Base-by-base conservation (phyloP, 2,888 invertebrate genomes). In the Calephelis perditalis region DNA sequence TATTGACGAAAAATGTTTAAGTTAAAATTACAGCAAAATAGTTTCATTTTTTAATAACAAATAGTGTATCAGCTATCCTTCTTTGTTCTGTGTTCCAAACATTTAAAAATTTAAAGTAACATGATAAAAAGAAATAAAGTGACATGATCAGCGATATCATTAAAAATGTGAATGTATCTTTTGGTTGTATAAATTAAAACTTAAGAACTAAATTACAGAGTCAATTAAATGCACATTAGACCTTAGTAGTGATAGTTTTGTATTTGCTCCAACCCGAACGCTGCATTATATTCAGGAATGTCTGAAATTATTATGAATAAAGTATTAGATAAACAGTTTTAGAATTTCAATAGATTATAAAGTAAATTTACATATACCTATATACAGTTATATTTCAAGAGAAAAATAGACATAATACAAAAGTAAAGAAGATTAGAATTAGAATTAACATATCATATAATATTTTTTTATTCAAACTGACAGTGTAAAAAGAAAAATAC, bases 231-330 rank as follows among this genome's bases (percentile, higher is more conserved):
- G 52, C 52, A 52, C 52, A 52, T 71, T 81, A 83, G 59, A 72
- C 52, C 26, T 71, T 80, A 83, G 59, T 71, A 71, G 62, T 77
- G 74, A 71, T 87, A 87, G 68, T 87, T 81, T 68, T 88, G 86
- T 71, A 87, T 70, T 59, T 86, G 82, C 68, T 87, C 89, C 60
- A 78, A 74, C 62, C 79, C 81, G 63, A 86, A 69, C 64, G 77
- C 77, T 60, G 78, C 70, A 57, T 77, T 76, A 61, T 84, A 79
- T 47, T 71, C 72, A 63, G 88, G 86, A 68, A 82, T 66, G 71
- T 88, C 89, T 90, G 87, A 37, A 84, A 61, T 26, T 49, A 26
- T 26, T n/a, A 49, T 5, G 26, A 49, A 15, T 49, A 49, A 10
- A 9, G 5, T 49, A 26, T n/a, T 6, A 12, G 26, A 10, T 26